phyloP scores from a whole-genome alignment of 2,797 vertebrate species.

The Melanogrammus aeglefinus region DNA sequence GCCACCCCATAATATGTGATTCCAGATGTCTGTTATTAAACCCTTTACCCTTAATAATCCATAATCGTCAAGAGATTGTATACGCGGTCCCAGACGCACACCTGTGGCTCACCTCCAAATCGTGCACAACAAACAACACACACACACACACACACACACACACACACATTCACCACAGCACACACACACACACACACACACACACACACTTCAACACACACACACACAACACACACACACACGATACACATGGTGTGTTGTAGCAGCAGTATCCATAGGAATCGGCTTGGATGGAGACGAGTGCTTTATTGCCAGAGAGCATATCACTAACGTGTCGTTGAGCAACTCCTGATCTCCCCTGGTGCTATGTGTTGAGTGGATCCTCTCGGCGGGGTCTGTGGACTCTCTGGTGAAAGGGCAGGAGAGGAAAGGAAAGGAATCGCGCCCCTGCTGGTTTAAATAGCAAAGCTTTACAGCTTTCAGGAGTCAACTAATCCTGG shows the following conservation, averaged over 20 bases:
- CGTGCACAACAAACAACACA: slow-evolving; percentile 18
- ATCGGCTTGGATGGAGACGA: no score
- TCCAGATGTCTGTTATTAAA: background rate
- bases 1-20: background rate
- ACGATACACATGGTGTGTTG: no score
- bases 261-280: no score
- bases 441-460: slow-evolving; percentile 59
- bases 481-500: slow-evolving; percentile 72
- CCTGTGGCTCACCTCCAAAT: slow-evolving; percentile 57
- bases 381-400: slow-evolving; percentile 49
- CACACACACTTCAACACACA: slow-evolving; percentile 63
- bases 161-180: slow-evolving; percentile 24
- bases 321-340: no score
- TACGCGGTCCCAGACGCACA: slow-evolving; percentile 44
- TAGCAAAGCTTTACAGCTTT: slow-evolving; percentile 73
- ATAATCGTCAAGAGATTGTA: background rate
- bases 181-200: slow-evolving; percentile 50
- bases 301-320: no score
- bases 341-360: no score
- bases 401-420: slow-evolving; percentile 44
- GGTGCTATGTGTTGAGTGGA: no score
- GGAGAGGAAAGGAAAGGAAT: slow-evolving; percentile 41
- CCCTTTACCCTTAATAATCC: background rate
- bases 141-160: slow-evolving; percentile 63
- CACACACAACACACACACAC: slow-evolving; percentile 36